Evolutionary conservation across 2,888 invertebrate genomes (phyloP).

Genomic region (Euphydryas editha): DNA sequence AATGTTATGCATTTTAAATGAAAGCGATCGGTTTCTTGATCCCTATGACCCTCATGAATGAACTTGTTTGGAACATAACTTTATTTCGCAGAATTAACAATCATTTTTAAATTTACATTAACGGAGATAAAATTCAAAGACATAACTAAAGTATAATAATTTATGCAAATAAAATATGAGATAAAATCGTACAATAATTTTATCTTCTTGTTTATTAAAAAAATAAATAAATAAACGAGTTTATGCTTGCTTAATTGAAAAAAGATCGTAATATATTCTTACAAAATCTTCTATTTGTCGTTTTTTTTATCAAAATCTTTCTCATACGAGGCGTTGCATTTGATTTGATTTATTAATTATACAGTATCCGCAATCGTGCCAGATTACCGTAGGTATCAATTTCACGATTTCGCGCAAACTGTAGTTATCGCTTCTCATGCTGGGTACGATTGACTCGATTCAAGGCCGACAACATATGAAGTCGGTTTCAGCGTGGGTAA

Average conservation of each 20-base stretch:
- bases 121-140: no score
- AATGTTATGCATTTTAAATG: no score
- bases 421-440: slow-evolving; percentile 52
- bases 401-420: slow-evolving; percentile 46
- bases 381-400: slow-evolving; percentile 14
- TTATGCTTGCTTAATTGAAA: no score
- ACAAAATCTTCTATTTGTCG: no score
- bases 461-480: slow-evolving; percentile 67
- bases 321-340: background rate
- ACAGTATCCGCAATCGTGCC: background rate
- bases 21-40: background rate
- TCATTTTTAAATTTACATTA: background rate
- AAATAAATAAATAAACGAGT: no score
- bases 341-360: background rate
- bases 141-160: no score
- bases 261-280: no score
- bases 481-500: slow-evolving; percentile 48
- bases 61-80: background rate
- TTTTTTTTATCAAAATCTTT: no score
- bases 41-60: background rate
- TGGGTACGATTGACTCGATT: slow-evolving; percentile 49
- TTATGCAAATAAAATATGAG: no score
- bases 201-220: no score
- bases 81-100: background rate
- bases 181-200: no score